Conservation (phyloP, 2,888 invertebrate species). For the Physocephala rufipes region DNA sequence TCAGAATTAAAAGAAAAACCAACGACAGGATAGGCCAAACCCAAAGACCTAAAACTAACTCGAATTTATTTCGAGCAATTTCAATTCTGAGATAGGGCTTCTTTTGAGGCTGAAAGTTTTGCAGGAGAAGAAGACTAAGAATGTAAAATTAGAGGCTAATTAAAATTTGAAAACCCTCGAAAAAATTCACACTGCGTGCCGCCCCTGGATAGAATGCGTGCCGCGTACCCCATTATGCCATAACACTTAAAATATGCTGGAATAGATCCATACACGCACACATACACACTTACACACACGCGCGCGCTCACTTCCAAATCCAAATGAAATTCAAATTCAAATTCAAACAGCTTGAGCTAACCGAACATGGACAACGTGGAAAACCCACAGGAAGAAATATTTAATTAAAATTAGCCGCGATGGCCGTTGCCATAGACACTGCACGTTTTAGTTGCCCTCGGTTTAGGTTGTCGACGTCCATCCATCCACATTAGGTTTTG, state of each 20-base stretch:
- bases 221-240: not conserved
- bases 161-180: too few species aligned
- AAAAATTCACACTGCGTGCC: not conserved
- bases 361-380: constrained; percentile 41
- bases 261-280: constrained; percentile 1
- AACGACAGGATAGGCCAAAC: too few species aligned
- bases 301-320: constrained; percentile 14
- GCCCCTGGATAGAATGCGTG: not conserved
- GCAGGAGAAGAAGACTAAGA: too few species aligned
- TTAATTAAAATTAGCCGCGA: constrained; percentile 64
- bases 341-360: too few species aligned
- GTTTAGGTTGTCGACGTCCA: constrained; percentile 10
- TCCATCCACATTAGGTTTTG: not conserved
- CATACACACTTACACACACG: too few species aligned
- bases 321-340: constrained; percentile 24
- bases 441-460: constrained; percentile 1
- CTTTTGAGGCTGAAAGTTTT: too few species aligned
- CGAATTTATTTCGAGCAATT: too few species aligned
- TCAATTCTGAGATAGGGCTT: too few species aligned
- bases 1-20: too few species aligned
- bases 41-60: too few species aligned
- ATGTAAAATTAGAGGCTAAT: too few species aligned
- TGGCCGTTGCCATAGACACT: constrained; percentile 38
- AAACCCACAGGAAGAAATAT: constrained; percentile 66
- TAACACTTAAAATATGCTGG: not conserved